These are phyloP conservation scores for Cygnus atratus DNA, from an alignment of 2,113 vertebrate species.

Conservation along the genomic window DNA sequence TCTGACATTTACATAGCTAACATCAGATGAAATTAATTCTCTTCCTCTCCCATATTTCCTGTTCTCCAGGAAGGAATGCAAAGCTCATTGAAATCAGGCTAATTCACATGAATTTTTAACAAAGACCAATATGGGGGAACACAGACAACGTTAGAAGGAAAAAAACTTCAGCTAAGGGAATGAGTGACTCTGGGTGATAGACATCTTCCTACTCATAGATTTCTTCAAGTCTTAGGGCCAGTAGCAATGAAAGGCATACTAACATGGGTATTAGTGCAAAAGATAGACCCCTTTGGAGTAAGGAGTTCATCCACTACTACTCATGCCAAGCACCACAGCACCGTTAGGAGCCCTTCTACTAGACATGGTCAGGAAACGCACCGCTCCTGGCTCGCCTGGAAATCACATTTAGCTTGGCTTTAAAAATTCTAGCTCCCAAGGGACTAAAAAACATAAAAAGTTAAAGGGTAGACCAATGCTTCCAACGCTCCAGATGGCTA, in stretches of 20 bases:
- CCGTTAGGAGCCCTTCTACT: background rate
- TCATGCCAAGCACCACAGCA: background rate
- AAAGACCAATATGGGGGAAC: background rate
- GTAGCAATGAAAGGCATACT: background rate
- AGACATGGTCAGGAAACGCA: background rate
- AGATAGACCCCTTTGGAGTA: background rate
- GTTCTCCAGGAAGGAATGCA: background rate
- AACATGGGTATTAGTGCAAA: background rate
- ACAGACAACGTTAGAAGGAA: background rate
- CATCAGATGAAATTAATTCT: background rate
- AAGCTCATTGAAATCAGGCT: background rate
- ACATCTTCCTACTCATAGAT: background rate
- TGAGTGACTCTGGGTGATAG: background rate
- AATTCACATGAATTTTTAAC: background rate
- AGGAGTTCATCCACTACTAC: background rate
- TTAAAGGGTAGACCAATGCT: background rate
- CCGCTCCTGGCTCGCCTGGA: background rate
- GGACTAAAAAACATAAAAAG: background rate
- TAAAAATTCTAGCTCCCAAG: background rate
- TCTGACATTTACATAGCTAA: background rate
- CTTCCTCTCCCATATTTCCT: background rate
- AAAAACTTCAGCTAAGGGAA: background rate
- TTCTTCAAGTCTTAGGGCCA: background rate
- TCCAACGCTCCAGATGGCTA: background rate
- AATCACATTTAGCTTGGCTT: background rate